A percentile compares a stretch with the other conserved stretches of the same genome.
These are phyloP conservation scores for Brachypodius melanocephalos DNA, from an alignment of 2,113 vertebrate genomes.

Conservation along the genomic window DNA sequence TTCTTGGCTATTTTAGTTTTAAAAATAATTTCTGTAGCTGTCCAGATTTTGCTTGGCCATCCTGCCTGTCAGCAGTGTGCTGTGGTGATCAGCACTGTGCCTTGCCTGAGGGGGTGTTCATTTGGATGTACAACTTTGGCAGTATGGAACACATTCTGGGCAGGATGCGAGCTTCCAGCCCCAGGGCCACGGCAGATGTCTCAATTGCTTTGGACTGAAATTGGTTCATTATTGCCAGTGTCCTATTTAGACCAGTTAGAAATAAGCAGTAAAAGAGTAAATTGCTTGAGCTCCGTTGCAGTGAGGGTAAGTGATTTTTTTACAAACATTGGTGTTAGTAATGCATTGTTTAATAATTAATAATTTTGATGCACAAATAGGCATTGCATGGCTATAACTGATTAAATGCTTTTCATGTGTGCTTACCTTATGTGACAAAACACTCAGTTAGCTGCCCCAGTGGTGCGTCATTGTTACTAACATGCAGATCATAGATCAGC, in stretches of 20 bases:
- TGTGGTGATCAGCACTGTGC: background rate
- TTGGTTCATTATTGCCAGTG: background rate
- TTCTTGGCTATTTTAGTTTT: background rate
- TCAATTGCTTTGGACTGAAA: slow-evolving; percentile 22
- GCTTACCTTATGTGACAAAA: background rate
- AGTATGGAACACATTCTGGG: background rate
- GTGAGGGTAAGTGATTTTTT: background rate
- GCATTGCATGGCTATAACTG: background rate
- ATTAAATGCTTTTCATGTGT: background rate
- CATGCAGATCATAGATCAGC: background rate
- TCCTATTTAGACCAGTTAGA: background rate
- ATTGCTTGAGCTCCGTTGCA: background rate
- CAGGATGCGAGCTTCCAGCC: background rate
- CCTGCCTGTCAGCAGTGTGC: background rate
- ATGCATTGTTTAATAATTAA: background rate
- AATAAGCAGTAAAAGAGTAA: background rate
- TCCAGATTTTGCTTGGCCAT: slow-evolving; percentile 14
- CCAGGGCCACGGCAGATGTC: slow-evolving; percentile 3
- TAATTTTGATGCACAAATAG: background rate
- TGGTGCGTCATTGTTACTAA: background rate
- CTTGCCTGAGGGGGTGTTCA: background rate
- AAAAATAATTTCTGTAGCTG: background rate
- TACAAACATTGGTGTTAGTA: background rate
- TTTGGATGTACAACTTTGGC: background rate
- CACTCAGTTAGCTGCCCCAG: background rate